Evolutionary conservation across 92 coral and sea anemone species (phyloP), one percentile per base, ranked within the genome.

Genomic region (Bergia sp.): DNA sequence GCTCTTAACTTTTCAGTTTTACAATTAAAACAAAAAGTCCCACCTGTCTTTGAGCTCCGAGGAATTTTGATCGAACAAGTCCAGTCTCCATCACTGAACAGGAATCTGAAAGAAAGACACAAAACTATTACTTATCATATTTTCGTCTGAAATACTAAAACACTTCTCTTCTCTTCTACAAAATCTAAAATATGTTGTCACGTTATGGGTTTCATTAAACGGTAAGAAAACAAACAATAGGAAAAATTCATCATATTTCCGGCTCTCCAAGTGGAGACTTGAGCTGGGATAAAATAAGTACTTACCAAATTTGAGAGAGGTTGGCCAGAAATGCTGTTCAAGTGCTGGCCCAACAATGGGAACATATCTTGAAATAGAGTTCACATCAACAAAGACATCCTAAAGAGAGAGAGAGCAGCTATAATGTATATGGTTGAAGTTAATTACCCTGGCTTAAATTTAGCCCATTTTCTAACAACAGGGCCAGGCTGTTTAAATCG

Each of bases 31-130:
- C 44, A 77, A 21, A 64, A 5, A 78, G 39, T 37, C 85, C 88
- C 49, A 96, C 99, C 92, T 96, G 99, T 80, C 98, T 95, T 74
- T 96, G 99, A 75, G 96, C 94, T 90, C 99, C 99, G 4, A 92
- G 79, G 87, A 95, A 96, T 66, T 92, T 94, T 71, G 98, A 92
- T 49, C 89, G 92, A 75, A 96, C 96, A 80, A 96, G 82, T 43
- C 98, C 98, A 20, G 98, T 94, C 87, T 96, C 99, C 98, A 96
- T 90, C 85, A 95, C 81, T 44, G 97, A 93, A 83, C 96, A 93
- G 23, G 95, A 79, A 58, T 95, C 99, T 96, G 66, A 40, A 72
- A 77, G 41, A 20, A 90, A 71, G 57, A 42, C 3, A 67, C 29
- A 65, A 82, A 67, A 64, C 82, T n/a, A 18, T 61, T 23, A 74